Evolutionary conservation across 2,113 vertebrate genomes (phyloP).

Genomic region (Nesospiza acunhae): DNA sequence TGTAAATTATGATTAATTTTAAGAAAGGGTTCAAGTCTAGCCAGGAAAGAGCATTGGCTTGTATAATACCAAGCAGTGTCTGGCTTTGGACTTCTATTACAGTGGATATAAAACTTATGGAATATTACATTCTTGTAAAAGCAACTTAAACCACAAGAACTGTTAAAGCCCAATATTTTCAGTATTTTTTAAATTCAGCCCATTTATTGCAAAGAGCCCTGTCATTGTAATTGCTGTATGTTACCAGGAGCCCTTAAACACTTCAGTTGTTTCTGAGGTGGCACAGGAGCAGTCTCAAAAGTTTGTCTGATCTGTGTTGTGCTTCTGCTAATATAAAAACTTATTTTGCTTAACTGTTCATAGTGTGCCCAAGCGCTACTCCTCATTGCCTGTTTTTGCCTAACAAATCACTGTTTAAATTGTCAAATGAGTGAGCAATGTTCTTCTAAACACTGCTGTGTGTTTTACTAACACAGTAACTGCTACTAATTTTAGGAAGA

Average conservation of each 20-base stretch:
- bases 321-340: neutral
- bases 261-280: neutral
- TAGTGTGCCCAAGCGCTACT: neutral
- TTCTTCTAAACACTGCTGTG: neutral
- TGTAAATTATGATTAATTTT: neutral
- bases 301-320: neutral
- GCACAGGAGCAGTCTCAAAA: neutral
- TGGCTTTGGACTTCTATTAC: neutral
- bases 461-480: conserved; percentile 49
- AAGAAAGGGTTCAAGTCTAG: neutral
- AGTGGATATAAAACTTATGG: neutral
- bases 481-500: conserved; percentile 20
- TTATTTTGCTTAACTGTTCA: neutral
- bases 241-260: neutral
- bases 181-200: neutral
- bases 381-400: neutral
- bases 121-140: neutral
- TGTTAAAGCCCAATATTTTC: neutral
- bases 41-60: neutral
- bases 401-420: neutral
- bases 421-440: neutral
- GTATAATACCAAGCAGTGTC: neutral
- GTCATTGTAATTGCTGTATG: fast-evolving
- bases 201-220: neutral
- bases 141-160: neutral